Evolutionary conservation across 2,888 invertebrate species (phyloP).

Genomic region (Pelosia muscerda): DNA sequence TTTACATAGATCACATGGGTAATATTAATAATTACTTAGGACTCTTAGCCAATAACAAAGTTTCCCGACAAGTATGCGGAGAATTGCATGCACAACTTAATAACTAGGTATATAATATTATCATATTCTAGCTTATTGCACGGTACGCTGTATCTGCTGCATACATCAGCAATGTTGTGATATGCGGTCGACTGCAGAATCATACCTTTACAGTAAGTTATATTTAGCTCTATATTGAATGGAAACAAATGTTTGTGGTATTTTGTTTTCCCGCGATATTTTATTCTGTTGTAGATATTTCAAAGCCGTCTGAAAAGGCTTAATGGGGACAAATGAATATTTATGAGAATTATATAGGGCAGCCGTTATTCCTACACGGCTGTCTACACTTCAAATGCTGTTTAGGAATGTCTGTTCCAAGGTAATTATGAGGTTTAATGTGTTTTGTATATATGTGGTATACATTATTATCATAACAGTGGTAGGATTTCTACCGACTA

Average conservation of each 20-base stretch:
- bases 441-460: background rate
- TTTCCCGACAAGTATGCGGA: too few relatives aligned
- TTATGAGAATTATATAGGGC: conserved; percentile 34
- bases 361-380: conserved; percentile 34
- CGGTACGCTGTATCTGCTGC: too few relatives aligned
- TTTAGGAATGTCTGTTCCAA: conserved; percentile 21
- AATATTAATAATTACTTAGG: too few relatives aligned
- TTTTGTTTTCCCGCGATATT: conserved; percentile 7
- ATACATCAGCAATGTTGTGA: too few relatives aligned
- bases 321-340: conserved; percentile 45
- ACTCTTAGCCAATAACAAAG: too few relatives aligned
- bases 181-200: too few relatives aligned
- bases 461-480: background rate
- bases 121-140: too few relatives aligned
- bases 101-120: too few relatives aligned
- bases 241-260: background rate
- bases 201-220: background rate
- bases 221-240: background rate
- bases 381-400: conserved; percentile 30
- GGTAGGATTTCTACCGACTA: background rate
- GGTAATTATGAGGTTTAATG: conserved; percentile 18
- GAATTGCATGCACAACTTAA: too few relatives aligned
- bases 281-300: conserved; percentile 31
- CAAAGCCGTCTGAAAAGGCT: conserved; percentile 41
- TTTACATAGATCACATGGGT: too few relatives aligned